Base-by-base conservation (phyloP, 2,888 invertebrate species). In the Loripinus fragilis region DNA sequence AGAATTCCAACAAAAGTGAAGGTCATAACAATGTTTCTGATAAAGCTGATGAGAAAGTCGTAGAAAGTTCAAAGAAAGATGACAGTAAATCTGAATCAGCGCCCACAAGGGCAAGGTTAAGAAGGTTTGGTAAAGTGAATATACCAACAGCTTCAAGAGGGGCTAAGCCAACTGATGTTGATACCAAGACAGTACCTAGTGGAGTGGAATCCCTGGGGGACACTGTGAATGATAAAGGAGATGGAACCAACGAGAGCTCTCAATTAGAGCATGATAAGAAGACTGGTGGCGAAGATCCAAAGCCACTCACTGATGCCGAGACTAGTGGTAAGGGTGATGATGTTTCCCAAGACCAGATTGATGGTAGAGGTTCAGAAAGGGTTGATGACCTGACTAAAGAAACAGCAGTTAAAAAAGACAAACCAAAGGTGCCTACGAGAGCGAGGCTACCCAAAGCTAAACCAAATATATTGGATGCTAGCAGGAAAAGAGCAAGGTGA, bases 361-460 rank as follows among this genome's bases (percentile, higher is more conserved):
- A 25, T 2, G 35, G 15, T 23, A 5, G 15, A 23, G 25, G n/a
- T 25, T 35, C 17, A 15, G 50, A 38, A 73, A 25, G n/a, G 30
- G 42, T 25, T 25, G 17, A 23, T 42, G n/a, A 42, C 2, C 23
- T 41, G 15, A 25, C 48, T 35, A 30, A 55, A 45, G 1, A 45
- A 42, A 45, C 60, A 69, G 50, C 35, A 64, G 2, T 8, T 30
- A 35, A 30, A 30, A 3, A 42, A 52, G 23, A 72, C 42, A 67
- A 28, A 2, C 28, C 52, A 20, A 25, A 50, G 10, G 33, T 69
- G 33, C 68, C 77, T 28, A 65, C 77, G 55, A 78, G 83, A 48
- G 75, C 80, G 20, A 79, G 88, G 68, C 85, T 89, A 50, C 86
- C 87, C 0, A 88, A 87, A 75, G 86, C 86, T 33, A 86, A 83